Percentiles rank a stretch among this genome's conserved stretches.
Evolutionary conservation across 2,888 invertebrate species (phyloP).

Genomic region (Orchesellides sinensis): DNA sequence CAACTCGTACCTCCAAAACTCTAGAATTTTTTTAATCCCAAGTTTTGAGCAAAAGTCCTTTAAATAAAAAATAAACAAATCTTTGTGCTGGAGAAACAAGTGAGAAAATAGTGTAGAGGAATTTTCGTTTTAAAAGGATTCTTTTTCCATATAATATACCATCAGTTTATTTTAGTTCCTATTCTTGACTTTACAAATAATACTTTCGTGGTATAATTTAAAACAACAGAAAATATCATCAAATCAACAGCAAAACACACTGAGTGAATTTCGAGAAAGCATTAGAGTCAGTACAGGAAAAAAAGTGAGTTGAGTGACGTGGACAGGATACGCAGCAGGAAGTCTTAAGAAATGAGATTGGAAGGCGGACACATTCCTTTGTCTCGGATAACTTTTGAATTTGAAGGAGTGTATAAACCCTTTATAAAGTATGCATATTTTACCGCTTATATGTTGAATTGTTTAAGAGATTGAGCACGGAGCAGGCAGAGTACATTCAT

Average conservation of each 20-base stretch:
- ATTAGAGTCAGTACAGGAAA: background rate
- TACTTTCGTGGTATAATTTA: background rate
- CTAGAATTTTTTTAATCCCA: slow-evolving; percentile 3
- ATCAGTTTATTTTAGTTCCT: too few relatives aligned
- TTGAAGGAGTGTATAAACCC: too few relatives aligned
- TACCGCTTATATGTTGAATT: too few relatives aligned
- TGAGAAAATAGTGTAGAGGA: background rate
- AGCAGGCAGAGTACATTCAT: background rate
- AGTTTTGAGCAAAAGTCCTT: slow-evolving; percentile 15
- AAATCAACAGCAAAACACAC: background rate
- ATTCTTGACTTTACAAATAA: too few relatives aligned
- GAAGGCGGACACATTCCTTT: slow-evolving; percentile 61
- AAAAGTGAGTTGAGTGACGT: slow-evolving; percentile 34
- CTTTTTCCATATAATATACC: background rate
- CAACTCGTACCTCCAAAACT: background rate
- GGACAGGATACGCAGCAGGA: slow-evolving; percentile 49
- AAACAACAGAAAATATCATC: background rate
- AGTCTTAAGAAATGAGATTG: slow-evolving; percentile 30
- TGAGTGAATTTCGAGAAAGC: background rate
- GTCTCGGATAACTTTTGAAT: too few relatives aligned
- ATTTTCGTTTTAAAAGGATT: background rate
- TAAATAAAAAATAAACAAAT: slow-evolving; percentile 38
- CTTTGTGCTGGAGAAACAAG: slow-evolving; percentile 8
- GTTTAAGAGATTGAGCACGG: background rate
- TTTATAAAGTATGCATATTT: too few relatives aligned